These are phyloP conservation scores for Bos indicus DNA, from an alignment of 2,113 vertebrate species.

Conservation along the genomic window DNA sequence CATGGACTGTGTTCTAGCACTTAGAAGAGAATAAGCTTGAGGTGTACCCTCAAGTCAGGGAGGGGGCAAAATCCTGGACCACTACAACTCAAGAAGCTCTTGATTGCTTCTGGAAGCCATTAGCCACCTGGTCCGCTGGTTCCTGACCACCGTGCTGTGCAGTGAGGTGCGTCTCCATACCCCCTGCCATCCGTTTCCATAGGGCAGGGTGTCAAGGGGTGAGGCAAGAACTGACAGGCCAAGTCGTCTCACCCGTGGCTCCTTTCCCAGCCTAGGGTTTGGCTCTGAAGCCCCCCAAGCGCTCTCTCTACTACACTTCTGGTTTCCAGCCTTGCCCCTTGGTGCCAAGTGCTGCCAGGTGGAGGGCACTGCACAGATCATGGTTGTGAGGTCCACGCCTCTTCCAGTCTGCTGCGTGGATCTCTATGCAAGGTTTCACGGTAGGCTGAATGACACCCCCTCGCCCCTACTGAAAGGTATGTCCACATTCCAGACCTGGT, in stretches of 20 bases:
- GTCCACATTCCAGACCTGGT: neutral
- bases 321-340: neutral
- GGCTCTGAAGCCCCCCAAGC: neutral
- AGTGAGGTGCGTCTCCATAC: accelerated
- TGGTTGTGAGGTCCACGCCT: accelerated
- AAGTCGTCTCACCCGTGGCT: accelerated
- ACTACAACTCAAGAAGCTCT: neutral
- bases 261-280: neutral
- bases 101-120: neutral
- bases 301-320: neutral
- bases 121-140: neutral
- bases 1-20: neutral
- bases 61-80: neutral
- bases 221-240: neutral
- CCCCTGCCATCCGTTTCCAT: accelerated
- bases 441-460: neutral
- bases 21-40: constrained; percentile 7
- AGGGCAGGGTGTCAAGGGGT: no score
- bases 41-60: neutral
- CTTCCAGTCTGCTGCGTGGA: accelerated
- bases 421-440: neutral
- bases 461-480: neutral
- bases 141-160: neutral
- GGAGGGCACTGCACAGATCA: neutral
- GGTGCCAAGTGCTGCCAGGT: neutral